These are phyloP conservation scores for Hassar affinis DNA, from an alignment of 2,113 vertebrate species.

Conservation along the genomic window DNA sequence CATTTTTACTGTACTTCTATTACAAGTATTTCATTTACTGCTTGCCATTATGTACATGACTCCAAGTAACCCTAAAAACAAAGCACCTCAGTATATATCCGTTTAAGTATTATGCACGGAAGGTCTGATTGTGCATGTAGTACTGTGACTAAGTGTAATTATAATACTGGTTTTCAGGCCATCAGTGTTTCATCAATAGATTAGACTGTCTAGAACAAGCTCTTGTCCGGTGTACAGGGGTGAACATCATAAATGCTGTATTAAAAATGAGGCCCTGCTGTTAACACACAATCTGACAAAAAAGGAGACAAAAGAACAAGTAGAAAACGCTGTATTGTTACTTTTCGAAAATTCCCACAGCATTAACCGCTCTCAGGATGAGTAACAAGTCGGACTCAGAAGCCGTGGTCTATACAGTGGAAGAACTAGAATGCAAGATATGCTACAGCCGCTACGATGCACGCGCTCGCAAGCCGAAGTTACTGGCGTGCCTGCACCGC, in stretches of 20 bases:
- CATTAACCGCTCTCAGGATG: slow-evolving; percentile 56
- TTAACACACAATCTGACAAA: background rate
- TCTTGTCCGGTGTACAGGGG: background rate
- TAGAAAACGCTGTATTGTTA: background rate
- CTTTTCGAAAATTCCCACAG: slow-evolving; percentile 3
- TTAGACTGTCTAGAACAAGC: slow-evolving; percentile 8
- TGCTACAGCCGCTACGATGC: slow-evolving; percentile 82
- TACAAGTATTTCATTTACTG: slow-evolving; percentile 9
- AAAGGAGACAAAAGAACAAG: background rate
- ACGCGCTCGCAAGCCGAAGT: slow-evolving; percentile 74
- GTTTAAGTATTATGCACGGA: background rate
- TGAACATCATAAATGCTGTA: background rate
- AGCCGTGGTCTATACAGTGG: slow-evolving; percentile 56
- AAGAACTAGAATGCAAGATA: slow-evolving; percentile 84
- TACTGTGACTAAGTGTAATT: slow-evolving; percentile 41
- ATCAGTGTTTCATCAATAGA: slow-evolving; percentile 13
- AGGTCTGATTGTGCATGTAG: slow-evolving; percentile 34
- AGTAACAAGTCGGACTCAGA: slow-evolving; percentile 52
- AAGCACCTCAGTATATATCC: slow-evolving; percentile 11
- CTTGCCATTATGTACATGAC: background rate
- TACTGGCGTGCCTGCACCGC: slow-evolving; percentile 79
- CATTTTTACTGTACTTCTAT: slow-evolving; percentile 5
- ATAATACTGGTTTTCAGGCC: slow-evolving; percentile 15
- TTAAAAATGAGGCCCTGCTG: background rate
- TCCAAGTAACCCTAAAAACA: slow-evolving; percentile 9